A percentile compares a stretch with the other conserved stretches of the same genome.
These are phyloP conservation scores for Salvelinus sp. DNA, from an alignment of 2,113 vertebrate species.

Conservation along the genomic window DNA sequence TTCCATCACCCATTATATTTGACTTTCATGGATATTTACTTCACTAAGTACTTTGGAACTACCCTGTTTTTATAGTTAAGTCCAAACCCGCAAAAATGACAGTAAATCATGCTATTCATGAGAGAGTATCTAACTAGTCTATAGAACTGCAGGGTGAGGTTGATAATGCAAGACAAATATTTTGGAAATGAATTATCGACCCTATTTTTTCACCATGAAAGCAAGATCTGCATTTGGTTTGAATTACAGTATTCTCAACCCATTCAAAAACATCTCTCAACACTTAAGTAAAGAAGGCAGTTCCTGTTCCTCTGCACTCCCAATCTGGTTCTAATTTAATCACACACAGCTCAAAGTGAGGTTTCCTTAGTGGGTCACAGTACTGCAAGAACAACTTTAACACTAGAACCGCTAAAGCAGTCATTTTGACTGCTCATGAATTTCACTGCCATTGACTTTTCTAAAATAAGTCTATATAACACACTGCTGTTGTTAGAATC, in stretches of 20 bases:
- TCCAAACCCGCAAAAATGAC: slow-evolving; percentile 1
- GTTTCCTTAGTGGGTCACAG: slow-evolving; percentile 23
- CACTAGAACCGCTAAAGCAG: slow-evolving; percentile 20
- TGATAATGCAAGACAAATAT: slow-evolving; percentile 46
- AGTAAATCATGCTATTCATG: neutral
- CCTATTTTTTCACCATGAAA: slow-evolving; percentile 29
- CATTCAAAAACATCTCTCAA: slow-evolving; percentile 23
- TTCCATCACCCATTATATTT: neutral
- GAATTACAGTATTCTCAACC: slow-evolving; percentile 40
- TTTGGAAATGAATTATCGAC: slow-evolving; percentile 44
- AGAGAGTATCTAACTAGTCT: slow-evolving; percentile 4
- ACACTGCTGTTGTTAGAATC: no score
- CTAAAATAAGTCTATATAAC: no score
- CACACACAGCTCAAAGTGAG: slow-evolving; percentile 15
- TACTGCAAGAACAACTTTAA: no score
- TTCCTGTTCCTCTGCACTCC: slow-evolving; percentile 16
- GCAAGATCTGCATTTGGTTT: slow-evolving; percentile 49
- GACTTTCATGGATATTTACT: slow-evolving; percentile 8
- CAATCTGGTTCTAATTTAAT: slow-evolving; percentile 22
- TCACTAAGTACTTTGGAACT: slow-evolving; percentile 2
- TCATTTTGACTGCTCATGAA: slow-evolving; percentile 36
- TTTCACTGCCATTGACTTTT: no score
- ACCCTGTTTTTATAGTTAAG: slow-evolving; percentile 1
- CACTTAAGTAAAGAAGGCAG: slow-evolving; percentile 7
- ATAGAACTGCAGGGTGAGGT: slow-evolving; percentile 36